These are phyloP conservation scores for Strigamia crassipes DNA, from an alignment of 2,888 invertebrate species.

Conservation along the genomic window DNA sequence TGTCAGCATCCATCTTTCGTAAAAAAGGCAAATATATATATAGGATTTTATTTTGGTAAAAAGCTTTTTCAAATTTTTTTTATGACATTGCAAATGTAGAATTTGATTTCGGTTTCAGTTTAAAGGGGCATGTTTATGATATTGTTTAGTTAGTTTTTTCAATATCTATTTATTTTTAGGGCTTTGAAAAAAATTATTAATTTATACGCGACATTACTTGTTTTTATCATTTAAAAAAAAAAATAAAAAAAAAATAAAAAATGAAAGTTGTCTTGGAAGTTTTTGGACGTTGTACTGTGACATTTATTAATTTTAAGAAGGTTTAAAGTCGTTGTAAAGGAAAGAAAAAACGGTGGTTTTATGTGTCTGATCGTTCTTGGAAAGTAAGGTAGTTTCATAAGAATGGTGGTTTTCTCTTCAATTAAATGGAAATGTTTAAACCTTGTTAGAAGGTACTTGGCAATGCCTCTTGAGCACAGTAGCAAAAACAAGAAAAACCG, in stretches of 20 bases:
- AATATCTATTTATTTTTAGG: no score
- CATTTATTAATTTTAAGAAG: constrained; percentile 21
- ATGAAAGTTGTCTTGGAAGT: background rate
- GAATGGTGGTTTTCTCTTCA: constrained; percentile 17
- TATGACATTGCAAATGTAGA: background rate
- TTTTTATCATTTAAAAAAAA: no score
- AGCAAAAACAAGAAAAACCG: constrained; percentile 25
- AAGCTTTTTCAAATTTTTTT: background rate
- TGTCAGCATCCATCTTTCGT: background rate
- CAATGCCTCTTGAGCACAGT: constrained; percentile 17
- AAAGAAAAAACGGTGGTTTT: background rate
- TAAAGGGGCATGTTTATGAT: background rate
- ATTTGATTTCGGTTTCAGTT: background rate
- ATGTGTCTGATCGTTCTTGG: background rate
- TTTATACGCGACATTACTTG: no score
- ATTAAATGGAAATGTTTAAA: constrained; percentile 30
- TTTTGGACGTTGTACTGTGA: background rate
- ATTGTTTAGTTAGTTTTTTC: no score
- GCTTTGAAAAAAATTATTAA: no score
- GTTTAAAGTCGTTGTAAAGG: background rate
- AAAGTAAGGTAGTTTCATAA: background rate
- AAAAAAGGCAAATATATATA: background rate
- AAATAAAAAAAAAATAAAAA: background rate
- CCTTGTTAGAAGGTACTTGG: constrained; percentile 11
- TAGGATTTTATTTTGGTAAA: background rate